A percentile compares a stretch with the other conserved stretches of the same genome.
phyloP scores from a whole-genome alignment of 2,888 invertebrate species.

The Scaptomyza tumidula region DNA sequence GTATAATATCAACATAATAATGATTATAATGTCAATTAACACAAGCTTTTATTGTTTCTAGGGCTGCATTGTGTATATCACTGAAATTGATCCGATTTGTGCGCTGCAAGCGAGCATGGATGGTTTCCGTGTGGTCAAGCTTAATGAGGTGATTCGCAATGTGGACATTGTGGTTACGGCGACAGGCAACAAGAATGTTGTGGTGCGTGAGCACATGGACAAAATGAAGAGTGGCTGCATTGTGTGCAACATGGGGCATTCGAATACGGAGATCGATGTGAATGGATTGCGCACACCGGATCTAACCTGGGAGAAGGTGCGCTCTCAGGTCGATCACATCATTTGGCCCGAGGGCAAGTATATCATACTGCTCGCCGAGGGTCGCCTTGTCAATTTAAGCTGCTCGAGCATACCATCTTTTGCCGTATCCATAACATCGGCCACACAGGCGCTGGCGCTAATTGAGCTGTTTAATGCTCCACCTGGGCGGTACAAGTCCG shows the following conservation, averaged over 20 bases:
- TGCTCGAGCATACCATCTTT: slow-evolving; percentile 99
- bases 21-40: too few species aligned
- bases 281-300: slow-evolving; percentile 96
- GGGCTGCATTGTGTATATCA: slow-evolving; percentile 94
- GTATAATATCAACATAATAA: slow-evolving; percentile 20
- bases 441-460: slow-evolving; percentile 97
- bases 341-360: slow-evolving; percentile 99
- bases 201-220: slow-evolving; percentile 97
- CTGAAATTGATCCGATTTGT: slow-evolving; percentile 99
- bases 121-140: slow-evolving; percentile 96
- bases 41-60: slow-evolving; percentile 78
- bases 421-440: slow-evolving; percentile 98
- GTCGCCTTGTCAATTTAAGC: slow-evolving; percentile 96
- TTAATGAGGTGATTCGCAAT: slow-evolving; percentile 96
- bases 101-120: slow-evolving; percentile 98
- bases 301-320: slow-evolving; percentile 97
- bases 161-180: slow-evolving; percentile 99
- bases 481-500: slow-evolving; percentile 96
- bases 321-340: slow-evolving; percentile 99
- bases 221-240: slow-evolving; percentile 98
- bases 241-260: slow-evolving; percentile 98
- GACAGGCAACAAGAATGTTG: slow-evolving; percentile 98
- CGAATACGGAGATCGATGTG: slow-evolving; percentile 98
- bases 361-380: slow-evolving; percentile 96
- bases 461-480: slow-evolving; percentile 99